Evolutionary conservation across 1,140 invertebrate genomes (phyloP).

Genomic region (Papilio glaucus): DNA sequence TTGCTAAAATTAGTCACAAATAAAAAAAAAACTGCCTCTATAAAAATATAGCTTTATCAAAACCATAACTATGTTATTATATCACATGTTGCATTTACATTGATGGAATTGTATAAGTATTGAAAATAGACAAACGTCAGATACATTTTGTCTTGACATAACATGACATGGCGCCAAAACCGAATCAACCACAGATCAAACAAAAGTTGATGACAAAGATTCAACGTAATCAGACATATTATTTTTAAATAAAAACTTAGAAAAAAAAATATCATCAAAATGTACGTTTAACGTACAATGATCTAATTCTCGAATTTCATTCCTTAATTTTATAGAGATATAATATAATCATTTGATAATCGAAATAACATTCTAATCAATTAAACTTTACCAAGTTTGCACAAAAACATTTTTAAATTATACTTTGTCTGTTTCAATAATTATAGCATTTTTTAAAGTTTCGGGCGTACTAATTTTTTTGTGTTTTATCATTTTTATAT

Average conservation of each 20-base stretch:
- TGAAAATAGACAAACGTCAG: constrained; percentile 11
- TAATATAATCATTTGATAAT: background rate
- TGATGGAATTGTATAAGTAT: constrained; percentile 27
- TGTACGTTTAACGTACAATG: background rate
- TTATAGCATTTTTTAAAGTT: background rate
- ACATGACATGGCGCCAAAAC: constrained; percentile 22
- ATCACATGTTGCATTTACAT: constrained; percentile 41
- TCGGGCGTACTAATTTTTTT: background rate
- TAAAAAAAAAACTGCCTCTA: constrained; percentile 52
- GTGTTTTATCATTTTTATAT: background rate
- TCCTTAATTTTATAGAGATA: background rate
- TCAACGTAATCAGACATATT: background rate
- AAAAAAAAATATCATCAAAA: background rate
- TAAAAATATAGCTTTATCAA: constrained; percentile 62
- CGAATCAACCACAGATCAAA: background rate
- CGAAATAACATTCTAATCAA: background rate
- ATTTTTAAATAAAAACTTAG: background rate
- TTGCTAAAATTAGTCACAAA: constrained; percentile 58
- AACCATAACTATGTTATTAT: constrained; percentile 43
- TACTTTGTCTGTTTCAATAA: background rate
- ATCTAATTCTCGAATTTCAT: background rate
- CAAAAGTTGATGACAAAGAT: constrained; percentile 26
- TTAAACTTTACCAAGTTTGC: background rate
- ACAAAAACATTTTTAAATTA: background rate
- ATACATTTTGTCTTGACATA: background rate